Conservation (phyloP, 2,797 vertebrate species). For the Columba guinea region DNA sequence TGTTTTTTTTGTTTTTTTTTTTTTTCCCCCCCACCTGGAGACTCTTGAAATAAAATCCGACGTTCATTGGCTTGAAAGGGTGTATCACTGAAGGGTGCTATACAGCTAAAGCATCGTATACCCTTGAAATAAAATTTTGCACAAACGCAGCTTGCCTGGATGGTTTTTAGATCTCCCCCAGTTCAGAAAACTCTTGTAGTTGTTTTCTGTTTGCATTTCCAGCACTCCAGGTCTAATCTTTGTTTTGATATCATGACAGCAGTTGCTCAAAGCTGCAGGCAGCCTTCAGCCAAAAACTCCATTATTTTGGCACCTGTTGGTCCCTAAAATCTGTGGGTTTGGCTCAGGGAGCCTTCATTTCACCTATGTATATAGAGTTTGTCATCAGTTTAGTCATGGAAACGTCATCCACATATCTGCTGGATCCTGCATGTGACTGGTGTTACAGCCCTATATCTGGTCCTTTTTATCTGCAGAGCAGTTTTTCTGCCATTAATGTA, state of each 20-base stretch:
- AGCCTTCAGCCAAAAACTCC: not conserved
- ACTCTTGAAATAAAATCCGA: not conserved
- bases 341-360: not conserved
- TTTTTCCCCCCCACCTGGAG: no score
- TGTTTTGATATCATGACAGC: not conserved
- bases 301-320: not conserved
- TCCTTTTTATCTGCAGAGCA: not conserved
- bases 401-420: fast-evolving
- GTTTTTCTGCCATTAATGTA: not conserved
- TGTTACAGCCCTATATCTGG: not conserved
- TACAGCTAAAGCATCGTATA: not conserved
- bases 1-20: not conserved
- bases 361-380: not conserved
- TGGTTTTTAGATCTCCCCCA: not conserved
- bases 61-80: not conserved
- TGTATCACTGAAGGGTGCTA: not conserved
- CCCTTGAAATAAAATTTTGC: not conserved
- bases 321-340: not conserved
- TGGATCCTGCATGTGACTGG: not conserved
- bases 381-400: not conserved
- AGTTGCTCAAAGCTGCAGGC: not conserved
- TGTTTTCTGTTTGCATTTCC: not conserved
- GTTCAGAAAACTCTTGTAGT: not conserved
- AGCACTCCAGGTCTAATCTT: not conserved
- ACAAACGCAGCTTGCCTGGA: not conserved